A percentile compares a stretch with the other conserved stretches of the same genome.
Conservation (phyloP, 2,113 vertebrate species). For the Rhadina sibilatrix region DNA sequence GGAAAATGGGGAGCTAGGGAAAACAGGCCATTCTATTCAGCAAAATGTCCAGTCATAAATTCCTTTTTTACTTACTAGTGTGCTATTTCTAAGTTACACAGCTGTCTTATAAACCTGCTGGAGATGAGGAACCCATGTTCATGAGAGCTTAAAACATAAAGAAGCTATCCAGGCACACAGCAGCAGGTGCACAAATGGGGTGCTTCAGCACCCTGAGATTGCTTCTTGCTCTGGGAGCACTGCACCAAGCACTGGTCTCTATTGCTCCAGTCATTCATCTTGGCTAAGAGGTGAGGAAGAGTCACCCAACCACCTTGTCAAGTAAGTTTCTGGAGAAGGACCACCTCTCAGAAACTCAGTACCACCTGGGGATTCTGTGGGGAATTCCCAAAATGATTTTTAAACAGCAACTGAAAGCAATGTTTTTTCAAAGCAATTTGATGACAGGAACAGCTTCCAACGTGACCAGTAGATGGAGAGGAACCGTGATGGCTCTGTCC, state of each 20-base stretch:
- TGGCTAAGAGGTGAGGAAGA: neutral
- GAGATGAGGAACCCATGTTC: neutral
- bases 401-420: neutral
- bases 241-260: neutral
- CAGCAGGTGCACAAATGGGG: neutral
- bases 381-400: neutral
- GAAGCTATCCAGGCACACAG: neutral
- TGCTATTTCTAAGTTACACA: neutral
- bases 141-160: neutral
- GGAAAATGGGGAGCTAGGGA: neutral
- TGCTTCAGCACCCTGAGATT: neutral
- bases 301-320: neutral
- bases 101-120: neutral
- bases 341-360: neutral
- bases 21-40: neutral
- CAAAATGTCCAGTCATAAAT: neutral
- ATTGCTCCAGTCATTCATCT: fast-evolving
- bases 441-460: neutral
- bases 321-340: neutral
- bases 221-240: neutral
- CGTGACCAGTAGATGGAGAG: neutral
- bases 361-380: fast-evolving
- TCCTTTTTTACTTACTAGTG: neutral
- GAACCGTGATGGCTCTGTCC: fast-evolving
- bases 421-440: neutral